Percentiles rank a stretch among this genome's conserved stretches.
These are phyloP conservation scores for Prunella strophiata DNA, from an alignment of 2,797 vertebrate genomes.

Conservation along the genomic window DNA sequence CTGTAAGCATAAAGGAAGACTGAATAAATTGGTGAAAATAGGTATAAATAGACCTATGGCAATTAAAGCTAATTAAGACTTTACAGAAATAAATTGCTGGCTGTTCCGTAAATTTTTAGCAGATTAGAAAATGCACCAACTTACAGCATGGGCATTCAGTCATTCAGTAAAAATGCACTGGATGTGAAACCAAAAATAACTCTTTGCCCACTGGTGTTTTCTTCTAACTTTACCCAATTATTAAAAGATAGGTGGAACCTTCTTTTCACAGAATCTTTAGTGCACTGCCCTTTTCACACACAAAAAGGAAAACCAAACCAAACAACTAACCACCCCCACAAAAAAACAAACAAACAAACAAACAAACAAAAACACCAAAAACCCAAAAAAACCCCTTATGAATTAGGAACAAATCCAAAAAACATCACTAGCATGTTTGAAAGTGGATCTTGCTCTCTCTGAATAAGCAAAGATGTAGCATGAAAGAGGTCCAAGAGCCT, in stretches of 20 bases:
- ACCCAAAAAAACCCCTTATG: background rate
- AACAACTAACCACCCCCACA: rapidly evolving
- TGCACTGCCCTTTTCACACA: background rate
- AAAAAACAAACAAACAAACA: background rate
- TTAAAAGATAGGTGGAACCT: background rate
- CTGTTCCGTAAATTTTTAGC: slow-evolving; percentile 13
- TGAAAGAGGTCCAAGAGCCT: background rate
- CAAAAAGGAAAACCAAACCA: background rate
- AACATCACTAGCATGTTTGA: background rate
- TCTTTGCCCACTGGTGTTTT: background rate
- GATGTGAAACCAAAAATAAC: background rate
- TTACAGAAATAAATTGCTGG: background rate
- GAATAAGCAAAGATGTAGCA: background rate
- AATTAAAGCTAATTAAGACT: slow-evolving; percentile 39
- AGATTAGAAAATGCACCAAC: background rate
- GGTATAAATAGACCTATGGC: slow-evolving; percentile 12
- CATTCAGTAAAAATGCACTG: background rate
- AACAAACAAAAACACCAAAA: too few relatives aligned
- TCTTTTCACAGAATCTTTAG: background rate
- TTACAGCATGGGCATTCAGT: background rate
- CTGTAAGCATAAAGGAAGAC: slow-evolving; percentile 55
- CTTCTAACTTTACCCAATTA: background rate
- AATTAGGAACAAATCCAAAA: background rate
- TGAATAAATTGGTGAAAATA: slow-evolving; percentile 43
- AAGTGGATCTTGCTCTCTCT: background rate